A percentile compares a stretch with the other conserved stretches of the same genome.
Conservation (phyloP, 2,797 vertebrate species). For the Steatocranus sp. region DNA sequence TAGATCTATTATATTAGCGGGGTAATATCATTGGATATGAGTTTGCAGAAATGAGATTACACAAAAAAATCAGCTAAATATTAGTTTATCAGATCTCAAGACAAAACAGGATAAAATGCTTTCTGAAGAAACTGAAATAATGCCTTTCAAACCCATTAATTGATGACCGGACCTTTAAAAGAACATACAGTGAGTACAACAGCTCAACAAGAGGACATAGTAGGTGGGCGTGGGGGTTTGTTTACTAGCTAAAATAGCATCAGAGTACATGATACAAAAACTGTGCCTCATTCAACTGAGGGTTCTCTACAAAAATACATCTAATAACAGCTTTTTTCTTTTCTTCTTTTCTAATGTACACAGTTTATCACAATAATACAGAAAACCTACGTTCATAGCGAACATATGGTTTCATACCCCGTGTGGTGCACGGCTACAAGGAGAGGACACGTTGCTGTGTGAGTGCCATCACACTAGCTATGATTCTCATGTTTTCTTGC, state of each 20-base stretch:
- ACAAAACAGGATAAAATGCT: constrained; percentile 5
- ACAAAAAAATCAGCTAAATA: constrained; percentile 14
- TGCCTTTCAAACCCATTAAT: not conserved
- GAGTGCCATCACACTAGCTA: not conserved
- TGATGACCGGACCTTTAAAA: not conserved
- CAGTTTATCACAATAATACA: constrained; percentile 43
- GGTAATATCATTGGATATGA: constrained; percentile 36
- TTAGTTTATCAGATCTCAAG: constrained; percentile 24
- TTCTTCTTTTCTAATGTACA: constrained; percentile 39
- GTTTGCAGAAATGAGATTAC: constrained; percentile 28
- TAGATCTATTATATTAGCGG: constrained; percentile 33
- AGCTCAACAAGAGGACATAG: constrained; percentile 13
- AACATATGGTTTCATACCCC: constrained; percentile 6
- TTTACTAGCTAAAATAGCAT: constrained; percentile 49
- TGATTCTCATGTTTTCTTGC: not conserved
- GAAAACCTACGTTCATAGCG: constrained; percentile 9
- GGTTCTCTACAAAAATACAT: constrained; percentile 70
- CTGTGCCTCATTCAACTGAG: constrained; percentile 61
- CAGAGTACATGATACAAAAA: constrained; percentile 53
- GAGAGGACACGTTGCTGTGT: not conserved
- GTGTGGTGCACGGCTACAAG: not conserved
- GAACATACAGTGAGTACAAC: constrained; percentile 19
- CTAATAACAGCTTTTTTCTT: constrained; percentile 45
- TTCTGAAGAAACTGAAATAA: not conserved
- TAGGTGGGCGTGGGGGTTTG: not conserved